phyloP scores from a whole-genome alignment of 1,140 invertebrate genomes.

The Macrosteles quadrilineatus region DNA sequence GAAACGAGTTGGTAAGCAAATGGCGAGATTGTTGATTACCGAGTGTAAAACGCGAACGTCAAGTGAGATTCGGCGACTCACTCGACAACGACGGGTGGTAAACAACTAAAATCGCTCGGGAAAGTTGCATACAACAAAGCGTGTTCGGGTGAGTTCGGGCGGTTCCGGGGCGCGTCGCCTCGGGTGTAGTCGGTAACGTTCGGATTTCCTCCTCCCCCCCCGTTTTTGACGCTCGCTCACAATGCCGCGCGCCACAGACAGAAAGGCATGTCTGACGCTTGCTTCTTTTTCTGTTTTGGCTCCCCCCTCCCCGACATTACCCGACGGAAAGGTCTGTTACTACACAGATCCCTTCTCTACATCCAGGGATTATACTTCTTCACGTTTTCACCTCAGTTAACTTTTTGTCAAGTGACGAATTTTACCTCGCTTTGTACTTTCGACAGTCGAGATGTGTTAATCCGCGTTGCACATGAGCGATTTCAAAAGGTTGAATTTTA shows the following conservation, averaged over 20 bases:
- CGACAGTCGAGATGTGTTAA: no score
- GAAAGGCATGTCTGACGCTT: no score
- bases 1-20: neutral
- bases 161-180: neutral
- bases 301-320: no score
- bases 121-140: neutral
- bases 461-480: no score
- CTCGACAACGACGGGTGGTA: neutral
- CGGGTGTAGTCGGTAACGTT: neutral
- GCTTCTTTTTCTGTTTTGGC: no score
- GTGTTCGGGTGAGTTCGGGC: neutral
- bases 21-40: neutral
- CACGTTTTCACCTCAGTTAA: no score
- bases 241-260: neutral
- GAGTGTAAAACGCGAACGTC: neutral
- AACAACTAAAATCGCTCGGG: constrained; percentile 8
- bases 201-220: neutral
- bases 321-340: no score
- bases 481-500: no score
- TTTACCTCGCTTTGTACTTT: no score
- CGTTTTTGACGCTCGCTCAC: neutral
- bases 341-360: no score
- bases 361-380: no score
- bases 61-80: neutral
- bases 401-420: no score